phyloP scores from a whole-genome alignment of 1,140 invertebrate genomes.

The Aphis gossypii region DNA sequence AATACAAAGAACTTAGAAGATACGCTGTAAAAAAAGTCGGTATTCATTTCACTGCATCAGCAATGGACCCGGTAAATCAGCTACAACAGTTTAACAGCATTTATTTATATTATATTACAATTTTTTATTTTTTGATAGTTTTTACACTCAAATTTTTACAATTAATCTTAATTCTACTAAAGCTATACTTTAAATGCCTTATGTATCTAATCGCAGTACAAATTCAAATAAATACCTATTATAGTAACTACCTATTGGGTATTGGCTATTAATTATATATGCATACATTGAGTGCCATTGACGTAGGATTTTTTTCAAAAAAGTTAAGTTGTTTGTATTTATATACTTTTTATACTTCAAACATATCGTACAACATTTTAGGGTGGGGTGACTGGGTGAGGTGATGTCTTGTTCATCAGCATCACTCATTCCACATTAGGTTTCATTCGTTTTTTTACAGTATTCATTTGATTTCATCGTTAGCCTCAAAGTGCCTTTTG shows the following conservation, averaged over 20 bases:
- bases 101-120: background rate
- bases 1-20: conserved; percentile 72
- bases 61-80: conserved; percentile 75
- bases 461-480: conserved; percentile 73
- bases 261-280: too few relatives aligned
- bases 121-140: background rate
- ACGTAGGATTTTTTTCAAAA: too few relatives aligned
- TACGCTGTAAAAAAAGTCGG: conserved; percentile 71
- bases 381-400: too few relatives aligned
- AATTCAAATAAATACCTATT: background rate
- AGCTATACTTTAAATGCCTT: background rate
- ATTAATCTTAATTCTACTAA: background rate
- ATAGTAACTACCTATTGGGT: background rate
- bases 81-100: background rate
- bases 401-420: too few relatives aligned
- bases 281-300: too few relatives aligned
- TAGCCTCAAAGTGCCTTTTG: conserved; percentile 75
- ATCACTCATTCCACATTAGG: too few relatives aligned
- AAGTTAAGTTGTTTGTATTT: too few relatives aligned
- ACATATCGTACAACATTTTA: too few relatives aligned
- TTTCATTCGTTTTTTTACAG: conserved; percentile 63
- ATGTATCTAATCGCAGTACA: background rate
- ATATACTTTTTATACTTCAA: too few relatives aligned
- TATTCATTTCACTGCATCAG: conserved; percentile 77
- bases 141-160: background rate